phyloP scores from a whole-genome alignment of 2,797 vertebrate genomes.

The Lepidocolaptes lacrymiger region DNA sequence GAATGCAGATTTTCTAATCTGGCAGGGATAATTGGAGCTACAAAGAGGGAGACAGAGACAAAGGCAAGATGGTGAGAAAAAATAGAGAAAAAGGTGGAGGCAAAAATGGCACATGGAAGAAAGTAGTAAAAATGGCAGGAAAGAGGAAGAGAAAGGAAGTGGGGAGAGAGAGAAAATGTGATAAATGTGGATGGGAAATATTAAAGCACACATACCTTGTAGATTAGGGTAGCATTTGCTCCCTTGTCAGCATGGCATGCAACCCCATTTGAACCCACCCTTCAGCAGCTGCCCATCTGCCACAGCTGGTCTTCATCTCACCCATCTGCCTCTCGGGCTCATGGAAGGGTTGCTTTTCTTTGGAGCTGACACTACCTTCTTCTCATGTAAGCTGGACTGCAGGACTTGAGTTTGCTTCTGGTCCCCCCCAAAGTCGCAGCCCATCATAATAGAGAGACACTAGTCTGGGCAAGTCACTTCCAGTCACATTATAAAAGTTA shows the following conservation, averaged over 20 bases:
- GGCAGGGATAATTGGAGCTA: background rate
- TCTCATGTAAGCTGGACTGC: background rate
- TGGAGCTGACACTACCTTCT: background rate
- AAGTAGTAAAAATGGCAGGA: background rate
- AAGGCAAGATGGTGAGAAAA: background rate
- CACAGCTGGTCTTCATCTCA: slow-evolving; percentile 2
- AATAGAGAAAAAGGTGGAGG: background rate
- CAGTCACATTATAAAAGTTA: background rate
- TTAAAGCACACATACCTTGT: background rate
- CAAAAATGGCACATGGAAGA: background rate
- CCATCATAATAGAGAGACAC: background rate
- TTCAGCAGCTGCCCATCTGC: background rate
- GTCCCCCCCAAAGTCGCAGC: background rate
- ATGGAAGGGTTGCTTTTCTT: background rate
- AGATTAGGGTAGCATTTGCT: background rate
- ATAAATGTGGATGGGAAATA: background rate
- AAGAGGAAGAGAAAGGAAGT: background rate
- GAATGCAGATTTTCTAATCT: background rate
- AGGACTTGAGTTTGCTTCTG: background rate
- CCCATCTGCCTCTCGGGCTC: background rate
- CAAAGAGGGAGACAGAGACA: background rate
- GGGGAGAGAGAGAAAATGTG: background rate
- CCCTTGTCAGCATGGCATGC: background rate
- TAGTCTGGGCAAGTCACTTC: background rate
- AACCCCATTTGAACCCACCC: background rate